phyloP scores from a whole-genome alignment of 2,797 vertebrate species.

The Tapirus indicus region DNA sequence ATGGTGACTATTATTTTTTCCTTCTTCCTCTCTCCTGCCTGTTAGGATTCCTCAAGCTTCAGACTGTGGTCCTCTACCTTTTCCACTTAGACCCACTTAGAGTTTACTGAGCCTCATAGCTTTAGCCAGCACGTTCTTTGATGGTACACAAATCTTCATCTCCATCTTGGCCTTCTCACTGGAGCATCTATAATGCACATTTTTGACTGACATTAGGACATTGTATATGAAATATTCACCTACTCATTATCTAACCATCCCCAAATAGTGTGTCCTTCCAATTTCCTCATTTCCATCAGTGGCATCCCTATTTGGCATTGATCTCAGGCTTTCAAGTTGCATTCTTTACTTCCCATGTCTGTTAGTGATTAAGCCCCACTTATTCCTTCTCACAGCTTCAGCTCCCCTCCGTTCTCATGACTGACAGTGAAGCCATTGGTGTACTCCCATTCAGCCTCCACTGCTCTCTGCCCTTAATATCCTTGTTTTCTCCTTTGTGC shows the following conservation, averaged over 20 bases:
- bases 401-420: not conserved
- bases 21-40: not conserved
- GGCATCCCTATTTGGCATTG: not conserved
- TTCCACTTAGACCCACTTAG: not conserved
- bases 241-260: not conserved
- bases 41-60: not conserved
- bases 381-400: not conserved
- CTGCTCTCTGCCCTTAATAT: not conserved
- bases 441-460: too few relatives aligned
- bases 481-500: constrained; percentile 2
- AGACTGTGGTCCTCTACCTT: not conserved
- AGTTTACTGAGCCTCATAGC: not conserved
- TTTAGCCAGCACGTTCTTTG: not conserved
- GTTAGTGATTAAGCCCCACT: not conserved
- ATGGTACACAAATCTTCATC: not conserved
- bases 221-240: not conserved
- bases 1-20: not conserved
- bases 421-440: accelerated
- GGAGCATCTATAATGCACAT: not conserved
- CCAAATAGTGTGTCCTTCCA: not conserved
- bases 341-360: not conserved
- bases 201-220: not conserved
- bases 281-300: not conserved
- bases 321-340: not conserved
- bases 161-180: not conserved